These are phyloP conservation scores for Hydra vulgaris DNA, from an alignment of 30 jellyfish, hydroid and myxozoan genomes.

Conservation along the genomic window DNA sequence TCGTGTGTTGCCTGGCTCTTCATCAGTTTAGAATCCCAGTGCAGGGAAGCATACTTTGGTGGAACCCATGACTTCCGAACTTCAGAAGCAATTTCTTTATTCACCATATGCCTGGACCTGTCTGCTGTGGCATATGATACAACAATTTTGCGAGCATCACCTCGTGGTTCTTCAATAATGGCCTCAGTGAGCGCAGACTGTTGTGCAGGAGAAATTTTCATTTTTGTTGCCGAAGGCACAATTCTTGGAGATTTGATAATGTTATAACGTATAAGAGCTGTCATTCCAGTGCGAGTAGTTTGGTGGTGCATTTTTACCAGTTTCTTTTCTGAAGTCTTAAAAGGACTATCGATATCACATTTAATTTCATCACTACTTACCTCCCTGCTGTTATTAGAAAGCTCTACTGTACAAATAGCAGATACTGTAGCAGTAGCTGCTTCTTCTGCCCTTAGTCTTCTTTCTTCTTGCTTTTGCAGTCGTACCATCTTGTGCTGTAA, in stretches of 20 bases:
- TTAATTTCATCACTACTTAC: neutral
- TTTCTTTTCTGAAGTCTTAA: neutral
- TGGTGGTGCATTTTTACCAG: neutral
- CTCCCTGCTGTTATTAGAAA: neutral
- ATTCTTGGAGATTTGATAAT: neutral
- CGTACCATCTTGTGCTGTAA: neutral
- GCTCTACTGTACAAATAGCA: neutral
- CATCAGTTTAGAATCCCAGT: neutral
- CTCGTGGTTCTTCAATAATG: neutral
- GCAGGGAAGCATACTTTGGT: neutral
- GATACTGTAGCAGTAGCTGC: neutral
- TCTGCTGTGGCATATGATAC: neutral
- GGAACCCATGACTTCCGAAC: neutral
- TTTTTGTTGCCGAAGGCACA: neutral
- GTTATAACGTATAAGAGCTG: neutral
- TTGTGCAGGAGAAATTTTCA: neutral
- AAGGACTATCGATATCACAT: neutral
- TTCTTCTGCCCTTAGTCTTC: neutral
- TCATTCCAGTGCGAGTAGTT: neutral
- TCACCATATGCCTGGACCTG: neutral
- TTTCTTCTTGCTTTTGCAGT: neutral
- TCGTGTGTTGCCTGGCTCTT: neutral
- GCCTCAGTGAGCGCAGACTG: neutral
- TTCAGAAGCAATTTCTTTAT: no score
- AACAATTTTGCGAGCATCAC: neutral